These are phyloP conservation scores for Eira barbara DNA, from an alignment of 2,113 vertebrate genomes.

Conservation along the genomic window DNA sequence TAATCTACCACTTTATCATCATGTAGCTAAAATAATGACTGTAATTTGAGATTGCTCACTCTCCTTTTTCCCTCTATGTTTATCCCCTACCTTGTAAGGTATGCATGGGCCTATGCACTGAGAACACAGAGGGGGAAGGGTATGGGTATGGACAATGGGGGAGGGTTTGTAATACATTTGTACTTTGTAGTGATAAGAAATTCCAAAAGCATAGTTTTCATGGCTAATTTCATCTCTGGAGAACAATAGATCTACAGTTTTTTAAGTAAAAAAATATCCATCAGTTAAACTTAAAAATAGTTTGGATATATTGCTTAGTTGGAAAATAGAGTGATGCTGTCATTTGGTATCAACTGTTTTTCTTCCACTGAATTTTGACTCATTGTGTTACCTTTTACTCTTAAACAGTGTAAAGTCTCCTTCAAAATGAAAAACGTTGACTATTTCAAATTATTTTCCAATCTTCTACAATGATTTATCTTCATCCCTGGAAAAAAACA, in stretches of 20 bases:
- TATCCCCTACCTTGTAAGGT: neutral
- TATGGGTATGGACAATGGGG: neutral
- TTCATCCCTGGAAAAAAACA: neutral
- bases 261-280: slow-evolving; percentile 69
- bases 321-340: slow-evolving; percentile 49
- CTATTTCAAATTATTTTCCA: neutral
- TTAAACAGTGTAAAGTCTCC: neutral
- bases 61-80: neutral
- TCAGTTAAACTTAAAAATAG: slow-evolving; percentile 44
- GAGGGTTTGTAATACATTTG: slow-evolving; percentile 40
- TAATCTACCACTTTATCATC: slow-evolving; percentile 16
- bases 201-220: neutral
- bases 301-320: slow-evolving; percentile 55
- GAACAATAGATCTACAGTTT: slow-evolving; percentile 61
- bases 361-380: slow-evolving; percentile 51
- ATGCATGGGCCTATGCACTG: rapidly evolving
- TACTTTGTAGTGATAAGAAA: slow-evolving; percentile 34
- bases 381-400: neutral
- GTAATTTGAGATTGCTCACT: neutral
- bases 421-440: neutral
- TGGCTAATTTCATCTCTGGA: slow-evolving; percentile 75
- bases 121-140: neutral
- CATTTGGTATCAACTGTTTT: slow-evolving; percentile 52
- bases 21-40: neutral
- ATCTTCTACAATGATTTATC: neutral